Conservation (phyloP, 2,113 vertebrate species). For the Alces alces region DNA sequence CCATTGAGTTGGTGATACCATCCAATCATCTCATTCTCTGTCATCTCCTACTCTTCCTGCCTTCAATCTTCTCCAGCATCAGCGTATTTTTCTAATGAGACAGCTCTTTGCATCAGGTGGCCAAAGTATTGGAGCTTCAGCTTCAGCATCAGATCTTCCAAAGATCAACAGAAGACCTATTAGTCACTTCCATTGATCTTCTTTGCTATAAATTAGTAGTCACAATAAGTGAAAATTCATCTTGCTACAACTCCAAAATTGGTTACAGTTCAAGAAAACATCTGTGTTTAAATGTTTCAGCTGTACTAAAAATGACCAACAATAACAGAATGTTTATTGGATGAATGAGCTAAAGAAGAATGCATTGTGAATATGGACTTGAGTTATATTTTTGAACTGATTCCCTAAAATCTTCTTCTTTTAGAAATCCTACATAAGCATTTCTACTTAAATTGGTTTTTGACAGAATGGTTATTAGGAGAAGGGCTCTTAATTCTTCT, state of each 20-base stretch:
- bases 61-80: not conserved
- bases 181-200: not conserved
- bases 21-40: not conserved
- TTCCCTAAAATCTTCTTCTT: not conserved
- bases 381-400: not conserved
- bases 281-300: not conserved
- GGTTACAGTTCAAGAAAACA: not conserved
- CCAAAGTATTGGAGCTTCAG: not conserved
- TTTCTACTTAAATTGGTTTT: not conserved
- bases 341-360: not conserved
- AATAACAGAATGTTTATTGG: not conserved
- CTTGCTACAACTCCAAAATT: not conserved
- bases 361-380: not conserved
- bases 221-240: not conserved
- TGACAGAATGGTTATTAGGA: not conserved
- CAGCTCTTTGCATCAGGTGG: not conserved
- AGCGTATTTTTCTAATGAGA: not conserved
- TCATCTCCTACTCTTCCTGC: not conserved
- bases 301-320: not conserved
- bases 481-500: slow-evolving; percentile 12
- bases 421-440: not conserved
- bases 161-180: not conserved
- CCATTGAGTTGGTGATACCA: not conserved
- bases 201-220: not conserved
- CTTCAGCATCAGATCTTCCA: not conserved